phyloP scores from a whole-genome alignment of 2,113 vertebrate genomes.

The Sciurus niger region DNA sequence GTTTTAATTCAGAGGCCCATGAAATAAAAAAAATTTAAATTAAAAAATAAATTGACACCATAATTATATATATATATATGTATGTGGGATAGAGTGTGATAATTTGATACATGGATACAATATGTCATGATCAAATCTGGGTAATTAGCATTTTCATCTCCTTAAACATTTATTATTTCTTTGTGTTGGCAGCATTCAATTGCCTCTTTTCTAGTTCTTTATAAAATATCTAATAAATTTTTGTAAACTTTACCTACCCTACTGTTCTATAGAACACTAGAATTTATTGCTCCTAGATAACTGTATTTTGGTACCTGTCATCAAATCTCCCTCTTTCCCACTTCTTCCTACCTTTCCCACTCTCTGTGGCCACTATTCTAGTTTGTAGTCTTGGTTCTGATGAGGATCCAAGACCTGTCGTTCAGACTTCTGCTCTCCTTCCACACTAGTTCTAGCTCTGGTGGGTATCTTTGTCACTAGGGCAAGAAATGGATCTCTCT shows the following conservation, averaged over 20 bases:
- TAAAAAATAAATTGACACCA: background rate
- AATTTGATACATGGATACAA: too few species aligned
- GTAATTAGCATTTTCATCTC: too few species aligned
- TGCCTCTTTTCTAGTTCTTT: background rate
- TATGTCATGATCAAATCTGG: too few species aligned
- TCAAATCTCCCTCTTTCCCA: background rate
- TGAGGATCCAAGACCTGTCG: background rate
- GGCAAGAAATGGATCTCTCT: background rate
- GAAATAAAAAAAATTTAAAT: background rate
- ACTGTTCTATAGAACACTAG: too few species aligned
- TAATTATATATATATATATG: too few species aligned
- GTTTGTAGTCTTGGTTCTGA: background rate
- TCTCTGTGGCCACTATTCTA: background rate
- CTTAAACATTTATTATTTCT: too few species aligned
- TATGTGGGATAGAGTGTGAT: too few species aligned
- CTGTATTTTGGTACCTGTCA: too few species aligned
- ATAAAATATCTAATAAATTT: too few species aligned
- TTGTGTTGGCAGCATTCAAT: too few species aligned
- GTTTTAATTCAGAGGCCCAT: background rate
- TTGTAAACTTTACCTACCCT: too few species aligned
- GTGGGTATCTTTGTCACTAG: background rate
- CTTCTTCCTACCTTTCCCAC: background rate
- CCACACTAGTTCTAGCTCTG: background rate
- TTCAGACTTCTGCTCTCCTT: background rate
- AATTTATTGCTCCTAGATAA: too few species aligned